phyloP scores from a whole-genome alignment of 2,888 invertebrate species.

The Bursaphelenchus okinawaensis region DNA sequence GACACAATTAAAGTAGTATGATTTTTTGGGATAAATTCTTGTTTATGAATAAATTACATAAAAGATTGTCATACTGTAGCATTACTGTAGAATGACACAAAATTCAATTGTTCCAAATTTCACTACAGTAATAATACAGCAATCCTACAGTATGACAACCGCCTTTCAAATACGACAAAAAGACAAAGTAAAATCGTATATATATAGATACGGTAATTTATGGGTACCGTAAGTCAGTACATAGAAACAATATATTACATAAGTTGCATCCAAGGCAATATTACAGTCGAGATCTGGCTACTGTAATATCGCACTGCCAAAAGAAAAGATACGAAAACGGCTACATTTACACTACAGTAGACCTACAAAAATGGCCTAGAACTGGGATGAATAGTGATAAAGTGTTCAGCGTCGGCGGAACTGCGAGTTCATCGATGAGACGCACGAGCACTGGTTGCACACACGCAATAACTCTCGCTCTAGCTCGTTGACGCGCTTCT shows the following conservation, averaged over 20 bases:
- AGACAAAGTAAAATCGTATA: not conserved
- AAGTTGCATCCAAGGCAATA: no score
- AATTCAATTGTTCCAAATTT: no score
- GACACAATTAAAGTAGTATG: not conserved
- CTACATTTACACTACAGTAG: not conserved
- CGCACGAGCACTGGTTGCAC: constrained; percentile 9
- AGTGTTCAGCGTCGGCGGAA: not conserved
- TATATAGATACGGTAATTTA: not conserved
- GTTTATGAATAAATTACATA: constrained; percentile 1
- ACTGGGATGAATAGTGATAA: not conserved
- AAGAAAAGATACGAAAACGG: no score
- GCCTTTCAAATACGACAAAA: not conserved
- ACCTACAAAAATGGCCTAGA: not conserved
- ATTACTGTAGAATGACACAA: no score
- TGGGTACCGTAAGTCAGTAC: no score
- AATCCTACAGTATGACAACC: no score
- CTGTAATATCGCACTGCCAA: no score
- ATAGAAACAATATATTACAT: no score
- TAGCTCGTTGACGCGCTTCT: constrained; percentile 9
- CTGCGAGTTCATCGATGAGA: not conserved
- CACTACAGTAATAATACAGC: no score
- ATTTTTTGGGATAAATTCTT: not conserved
- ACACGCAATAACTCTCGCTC: constrained; percentile 6
- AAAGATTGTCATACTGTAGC: no score
- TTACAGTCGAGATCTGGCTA: no score